phyloP scores from a whole-genome alignment of 2,888 invertebrate species.

The Horisme vitalbata region DNA sequence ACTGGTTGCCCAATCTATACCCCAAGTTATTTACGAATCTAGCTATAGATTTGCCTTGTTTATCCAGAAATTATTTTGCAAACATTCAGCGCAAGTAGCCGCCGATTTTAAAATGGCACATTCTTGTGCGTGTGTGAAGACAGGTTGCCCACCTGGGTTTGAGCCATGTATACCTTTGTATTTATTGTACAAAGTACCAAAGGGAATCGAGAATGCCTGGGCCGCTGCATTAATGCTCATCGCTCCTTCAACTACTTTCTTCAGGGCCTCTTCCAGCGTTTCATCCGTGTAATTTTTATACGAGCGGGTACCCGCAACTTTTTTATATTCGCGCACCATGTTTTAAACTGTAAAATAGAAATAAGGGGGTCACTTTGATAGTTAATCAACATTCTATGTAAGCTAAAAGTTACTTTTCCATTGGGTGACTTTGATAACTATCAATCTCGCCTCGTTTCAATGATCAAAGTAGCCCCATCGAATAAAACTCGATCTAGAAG shows the following conservation, averaged over 20 bases:
- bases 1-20: conserved; percentile 1
- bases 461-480: not conserved
- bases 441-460: conserved; percentile 19
- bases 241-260: conserved; percentile 19
- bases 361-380: not conserved
- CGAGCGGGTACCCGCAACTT: conserved; percentile 19
- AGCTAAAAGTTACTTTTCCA: not conserved
- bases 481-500: too few species aligned
- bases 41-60: not conserved
- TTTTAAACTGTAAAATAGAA: not conserved
- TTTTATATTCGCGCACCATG: conserved; percentile 16
- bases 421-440: conserved; percentile 21
- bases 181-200: conserved; percentile 14
- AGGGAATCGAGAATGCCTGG: conserved; percentile 1
- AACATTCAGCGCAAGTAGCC: conserved; percentile 16
- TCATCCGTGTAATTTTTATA: conserved; percentile 24
- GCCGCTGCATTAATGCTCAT: conserved; percentile 24
- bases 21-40: not conserved
- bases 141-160: conserved; percentile 16
- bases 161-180: conserved; percentile 19
- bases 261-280: conserved; percentile 23
- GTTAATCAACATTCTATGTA: conserved; percentile 1
- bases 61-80: conserved; percentile 12
- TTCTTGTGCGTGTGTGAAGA: conserved; percentile 12
- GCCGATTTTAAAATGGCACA: conserved; percentile 8